Evolutionary conservation across 2,888 invertebrate genomes (phyloP), one percentile per base, ranked within the genome.

Genomic region (Hetaerina titia): DNA sequence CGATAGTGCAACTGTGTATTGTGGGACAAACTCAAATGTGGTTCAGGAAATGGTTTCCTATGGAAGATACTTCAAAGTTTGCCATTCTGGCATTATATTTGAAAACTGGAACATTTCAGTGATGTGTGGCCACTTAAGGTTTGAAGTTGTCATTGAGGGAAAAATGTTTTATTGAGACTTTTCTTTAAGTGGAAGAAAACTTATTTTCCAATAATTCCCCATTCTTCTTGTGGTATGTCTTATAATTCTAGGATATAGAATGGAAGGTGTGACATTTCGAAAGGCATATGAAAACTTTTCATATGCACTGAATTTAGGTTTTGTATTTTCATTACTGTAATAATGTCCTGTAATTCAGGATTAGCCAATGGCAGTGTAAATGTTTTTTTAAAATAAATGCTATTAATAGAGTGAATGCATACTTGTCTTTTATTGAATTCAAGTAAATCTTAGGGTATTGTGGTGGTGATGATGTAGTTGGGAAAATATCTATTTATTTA

Each of bases 1-100:
- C 97, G 97, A 95, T 95, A 95, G 92, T 92, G 92, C 45, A n/a
- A 15, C 69, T 69, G 64, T 92, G 60, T 92, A 31, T 13, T 81
- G 81, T 81, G 81, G n/a, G 13, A 81, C 31, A 81, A 56, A 64
- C 31, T 69, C 17, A 17, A 17, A 69, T 11, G 69, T 90, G 90
- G 60, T 60, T 63, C 25, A 31, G 25, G 45, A 92, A 92, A 90
- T 31, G 56, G 63, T 92, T 92, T 92, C 69, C 56, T 69, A 7
- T 56, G 63, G 60, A 31, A 69, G 64, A 22, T 92, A 69, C 45
- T 92, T 45, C 45, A 57, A 64, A 56, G 69, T 92, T 92, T 56
- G 69, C 92, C 69, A 22, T 22, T 92, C 56, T 57, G 92, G 92
- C 74, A 17, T 9, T 56, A 6, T 92, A 57, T 92, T 92, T 69